These are phyloP conservation scores for Parus major DNA, from an alignment of 2,113 vertebrate genomes.

Conservation along the genomic window DNA sequence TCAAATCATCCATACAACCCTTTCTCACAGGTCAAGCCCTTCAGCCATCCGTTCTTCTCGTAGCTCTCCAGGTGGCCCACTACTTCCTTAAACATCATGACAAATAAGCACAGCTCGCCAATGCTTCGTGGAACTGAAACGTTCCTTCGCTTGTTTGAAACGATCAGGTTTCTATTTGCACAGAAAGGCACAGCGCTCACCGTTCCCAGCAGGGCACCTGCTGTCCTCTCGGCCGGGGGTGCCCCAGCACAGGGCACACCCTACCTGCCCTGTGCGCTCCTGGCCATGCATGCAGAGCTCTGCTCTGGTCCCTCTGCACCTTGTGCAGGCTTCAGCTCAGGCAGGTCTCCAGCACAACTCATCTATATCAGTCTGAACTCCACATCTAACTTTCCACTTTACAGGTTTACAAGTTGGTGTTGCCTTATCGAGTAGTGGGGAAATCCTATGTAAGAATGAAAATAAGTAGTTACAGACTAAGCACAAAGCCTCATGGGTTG, in stretches of 20 bases:
- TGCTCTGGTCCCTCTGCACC: not conserved
- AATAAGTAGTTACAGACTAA: not conserved
- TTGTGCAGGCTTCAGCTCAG: rapidly evolving
- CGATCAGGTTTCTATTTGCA: rapidly evolving
- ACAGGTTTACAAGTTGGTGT: not conserved
- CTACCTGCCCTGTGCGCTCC: rapidly evolving
- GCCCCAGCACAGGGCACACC: not conserved
- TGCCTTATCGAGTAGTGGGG: not conserved
- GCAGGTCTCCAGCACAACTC: not conserved
- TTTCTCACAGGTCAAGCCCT: not conserved
- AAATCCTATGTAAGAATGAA: not conserved
- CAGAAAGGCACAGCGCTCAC: rapidly evolving
- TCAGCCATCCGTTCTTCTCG: rapidly evolving
- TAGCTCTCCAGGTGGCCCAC: not conserved
- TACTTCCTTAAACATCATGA: not conserved
- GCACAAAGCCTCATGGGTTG: rapidly evolving
- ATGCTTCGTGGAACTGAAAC: rapidly evolving
- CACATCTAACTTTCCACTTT: not conserved
- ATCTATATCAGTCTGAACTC: rapidly evolving
- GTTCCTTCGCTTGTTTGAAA: not conserved
- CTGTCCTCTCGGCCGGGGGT: rapidly evolving
- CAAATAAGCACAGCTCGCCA: not conserved
- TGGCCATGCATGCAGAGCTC: not conserved
- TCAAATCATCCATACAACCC: rapidly evolving
- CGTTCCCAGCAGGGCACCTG: too few relatives aligned